phyloP scores from a whole-genome alignment of 2,888 invertebrate genomes.

The Cheilosia vulpina region DNA sequence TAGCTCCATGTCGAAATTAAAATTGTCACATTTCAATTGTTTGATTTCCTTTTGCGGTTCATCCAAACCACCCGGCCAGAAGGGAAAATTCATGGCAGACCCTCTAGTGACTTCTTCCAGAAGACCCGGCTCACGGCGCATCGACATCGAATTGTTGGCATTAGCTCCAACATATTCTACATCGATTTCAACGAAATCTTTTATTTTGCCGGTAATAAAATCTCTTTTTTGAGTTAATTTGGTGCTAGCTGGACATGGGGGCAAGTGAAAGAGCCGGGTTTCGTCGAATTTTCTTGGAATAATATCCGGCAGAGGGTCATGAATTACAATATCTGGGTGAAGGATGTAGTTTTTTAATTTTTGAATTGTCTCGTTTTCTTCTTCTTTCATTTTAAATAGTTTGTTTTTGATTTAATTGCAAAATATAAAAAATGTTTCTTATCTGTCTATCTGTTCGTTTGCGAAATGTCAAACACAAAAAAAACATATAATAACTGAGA shows the following conservation, averaged over 20 bases:
- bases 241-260: slow-evolving; percentile 80
- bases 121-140: slow-evolving; percentile 90
- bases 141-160: slow-evolving; percentile 90
- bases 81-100: slow-evolving; percentile 91
- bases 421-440: not conserved
- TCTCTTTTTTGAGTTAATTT: slow-evolving; percentile 85
- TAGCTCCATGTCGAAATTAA: slow-evolving; percentile 82
- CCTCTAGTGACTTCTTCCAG: slow-evolving; percentile 89
- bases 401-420: not conserved
- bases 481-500: not conserved
- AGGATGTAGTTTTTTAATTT: slow-evolving; percentile 81
- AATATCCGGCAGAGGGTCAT: slow-evolving; percentile 81
- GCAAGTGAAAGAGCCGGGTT: slow-evolving; percentile 79
- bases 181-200: slow-evolving; percentile 87
- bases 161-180: slow-evolving; percentile 86
- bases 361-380: slow-evolving; percentile 63
- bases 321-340: slow-evolving; percentile 81
- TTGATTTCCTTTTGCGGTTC: slow-evolving; percentile 84
- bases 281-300: slow-evolving; percentile 79
- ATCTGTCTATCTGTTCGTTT: too few species aligned
- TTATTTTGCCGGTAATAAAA: slow-evolving; percentile 89
- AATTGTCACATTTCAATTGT: slow-evolving; percentile 82
- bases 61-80: slow-evolving; percentile 93
- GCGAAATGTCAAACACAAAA: slow-evolving; percentile 13
- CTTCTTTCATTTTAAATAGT: slow-evolving; percentile 27